Percentiles rank a stretch among this genome's conserved stretches.
These are phyloP conservation scores for Seriola rivoliana DNA, from an alignment of 2,113 vertebrate species.

Conservation along the genomic window DNA sequence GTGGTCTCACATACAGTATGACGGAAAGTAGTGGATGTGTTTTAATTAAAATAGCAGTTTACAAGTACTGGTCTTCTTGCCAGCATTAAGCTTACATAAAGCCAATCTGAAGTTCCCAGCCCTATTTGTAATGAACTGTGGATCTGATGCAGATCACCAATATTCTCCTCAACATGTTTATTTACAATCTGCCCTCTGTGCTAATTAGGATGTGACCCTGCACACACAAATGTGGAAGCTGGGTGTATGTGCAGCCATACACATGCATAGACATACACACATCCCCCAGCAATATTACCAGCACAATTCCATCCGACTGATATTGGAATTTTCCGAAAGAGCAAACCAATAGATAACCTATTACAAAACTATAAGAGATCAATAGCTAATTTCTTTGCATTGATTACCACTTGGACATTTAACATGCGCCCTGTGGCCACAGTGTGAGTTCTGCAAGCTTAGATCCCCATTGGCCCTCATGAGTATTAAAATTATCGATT, in stretches of 20 bases:
- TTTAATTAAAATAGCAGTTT: background rate
- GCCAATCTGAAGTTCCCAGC: slow-evolving; percentile 49
- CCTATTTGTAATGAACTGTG: slow-evolving; percentile 65
- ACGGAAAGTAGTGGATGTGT: background rate
- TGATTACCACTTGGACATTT: slow-evolving; percentile 96
- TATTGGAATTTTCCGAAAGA: slow-evolving; percentile 94
- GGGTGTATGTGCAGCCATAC: slow-evolving; percentile 32
- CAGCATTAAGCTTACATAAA: slow-evolving; percentile 30
- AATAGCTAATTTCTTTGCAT: slow-evolving; percentile 98
- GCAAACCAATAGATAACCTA: slow-evolving; percentile 96
- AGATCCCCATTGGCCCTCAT: slow-evolving; percentile 85
- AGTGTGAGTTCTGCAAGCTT: slow-evolving; percentile 85
- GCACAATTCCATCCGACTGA: slow-evolving; percentile 90
- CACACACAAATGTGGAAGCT: slow-evolving; percentile 39
- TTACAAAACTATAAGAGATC: slow-evolving; percentile 95
- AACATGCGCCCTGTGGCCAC: slow-evolving; percentile 89
- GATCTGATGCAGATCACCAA: slow-evolving; percentile 64
- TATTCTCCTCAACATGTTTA: slow-evolving; percentile 77
- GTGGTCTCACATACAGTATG: background rate
- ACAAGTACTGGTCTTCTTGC: background rate
- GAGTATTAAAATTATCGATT: slow-evolving; percentile 93
- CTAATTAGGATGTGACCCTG: slow-evolving; percentile 90
- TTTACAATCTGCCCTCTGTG: slow-evolving; percentile 86
- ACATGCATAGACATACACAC: slow-evolving; percentile 38
- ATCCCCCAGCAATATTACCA: slow-evolving; percentile 79